Conservation (phyloP, 2,888 invertebrate species). For the Nebria salina region DNA sequence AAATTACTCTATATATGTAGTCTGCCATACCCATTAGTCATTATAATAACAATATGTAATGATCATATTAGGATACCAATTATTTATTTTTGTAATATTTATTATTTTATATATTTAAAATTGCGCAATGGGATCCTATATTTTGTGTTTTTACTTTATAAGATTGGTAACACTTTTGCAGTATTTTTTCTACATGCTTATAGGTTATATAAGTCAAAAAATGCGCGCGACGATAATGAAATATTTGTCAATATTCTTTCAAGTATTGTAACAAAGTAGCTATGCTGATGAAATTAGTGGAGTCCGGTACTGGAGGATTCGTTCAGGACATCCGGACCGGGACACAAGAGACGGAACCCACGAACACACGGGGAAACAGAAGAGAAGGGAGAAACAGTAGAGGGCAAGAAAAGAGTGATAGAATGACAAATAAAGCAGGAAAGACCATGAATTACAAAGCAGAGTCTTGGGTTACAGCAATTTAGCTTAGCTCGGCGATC, state of each 20-base stretch:
- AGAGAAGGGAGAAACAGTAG: constrained; percentile 54
- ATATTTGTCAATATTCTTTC: neutral
- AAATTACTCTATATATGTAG: no score
- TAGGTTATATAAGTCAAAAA: no score
- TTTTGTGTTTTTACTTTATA: no score
- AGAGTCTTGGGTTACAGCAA: constrained; percentile 61
- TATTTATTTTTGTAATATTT: no score
- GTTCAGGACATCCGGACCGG: constrained; percentile 23
- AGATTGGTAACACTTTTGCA: no score
- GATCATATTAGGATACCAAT: no score
- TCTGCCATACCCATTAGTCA: no score
- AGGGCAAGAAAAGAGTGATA: constrained; percentile 58
- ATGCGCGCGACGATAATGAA: neutral
- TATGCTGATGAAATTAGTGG: neutral
- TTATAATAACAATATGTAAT: no score
- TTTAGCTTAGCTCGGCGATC: constrained; percentile 53
- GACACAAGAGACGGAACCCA: constrained; percentile 7
- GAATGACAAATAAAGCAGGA: constrained; percentile 63
- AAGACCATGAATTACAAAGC: constrained; percentile 64
- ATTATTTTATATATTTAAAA: no score
- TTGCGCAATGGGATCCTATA: no score
- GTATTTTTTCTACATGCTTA: no score
- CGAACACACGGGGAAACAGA: constrained; percentile 46
- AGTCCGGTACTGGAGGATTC: constrained; percentile 9
- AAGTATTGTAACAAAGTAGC: neutral